These are phyloP conservation scores for Bursaphelenchus okinawaensis DNA, from an alignment of 2,888 invertebrate species.

Conservation along the genomic window DNA sequence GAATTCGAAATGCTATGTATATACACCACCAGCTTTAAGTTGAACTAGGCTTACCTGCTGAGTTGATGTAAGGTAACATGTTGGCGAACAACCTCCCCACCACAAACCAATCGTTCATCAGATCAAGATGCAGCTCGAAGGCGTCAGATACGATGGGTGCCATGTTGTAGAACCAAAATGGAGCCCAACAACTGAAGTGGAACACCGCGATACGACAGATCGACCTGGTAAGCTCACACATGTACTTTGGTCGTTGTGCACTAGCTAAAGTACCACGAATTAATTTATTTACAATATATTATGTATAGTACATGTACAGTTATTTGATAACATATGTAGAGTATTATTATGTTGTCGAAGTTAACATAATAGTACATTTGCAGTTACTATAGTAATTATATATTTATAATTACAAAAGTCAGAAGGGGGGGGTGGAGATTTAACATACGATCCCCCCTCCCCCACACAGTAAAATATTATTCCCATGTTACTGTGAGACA, in stretches of 20 bases:
- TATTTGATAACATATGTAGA: too few relatives aligned
- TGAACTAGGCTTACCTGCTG: conserved; percentile 38
- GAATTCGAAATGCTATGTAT: not conserved
- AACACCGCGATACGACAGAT: conserved; percentile 48
- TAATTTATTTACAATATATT: too few relatives aligned
- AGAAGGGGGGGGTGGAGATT: too few relatives aligned
- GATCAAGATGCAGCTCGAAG: not conserved
- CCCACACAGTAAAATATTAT: too few relatives aligned
- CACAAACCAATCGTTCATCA: conserved; percentile 12
- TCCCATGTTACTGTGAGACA: too few relatives aligned
- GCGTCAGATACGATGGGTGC: conserved; percentile 9
- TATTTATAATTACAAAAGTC: too few relatives aligned
- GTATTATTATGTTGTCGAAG: too few relatives aligned
- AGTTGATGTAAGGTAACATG: conserved; percentile 48
- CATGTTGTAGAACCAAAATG: conserved; percentile 32
- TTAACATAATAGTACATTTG: too few relatives aligned
- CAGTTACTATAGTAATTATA: too few relatives aligned
- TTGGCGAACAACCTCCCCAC: conserved; percentile 37
- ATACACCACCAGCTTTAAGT: not conserved
- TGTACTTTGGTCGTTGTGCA: conserved; percentile 39
- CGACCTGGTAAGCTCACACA: conserved; percentile 42
- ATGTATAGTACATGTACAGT: too few relatives aligned
- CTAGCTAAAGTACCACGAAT: not conserved
- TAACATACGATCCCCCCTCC: too few relatives aligned
- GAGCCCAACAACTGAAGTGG: conserved; percentile 51